Evolutionary conservation across 2,113 vertebrate species (phyloP).

Genomic region (Paradoxurus hermaphroditus): DNA sequence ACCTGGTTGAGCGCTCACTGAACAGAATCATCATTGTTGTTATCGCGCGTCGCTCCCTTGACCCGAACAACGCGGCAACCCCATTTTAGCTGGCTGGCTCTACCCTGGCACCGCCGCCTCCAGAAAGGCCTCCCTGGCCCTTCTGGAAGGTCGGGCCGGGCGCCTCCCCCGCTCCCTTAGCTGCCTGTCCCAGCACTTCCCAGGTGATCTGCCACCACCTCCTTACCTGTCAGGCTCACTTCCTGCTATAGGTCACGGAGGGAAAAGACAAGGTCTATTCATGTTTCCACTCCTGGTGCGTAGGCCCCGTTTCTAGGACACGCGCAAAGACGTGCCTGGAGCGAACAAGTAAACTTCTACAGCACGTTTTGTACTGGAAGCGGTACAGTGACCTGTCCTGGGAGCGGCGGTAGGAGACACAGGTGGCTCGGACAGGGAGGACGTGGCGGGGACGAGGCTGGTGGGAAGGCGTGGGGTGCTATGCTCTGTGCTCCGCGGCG

Average conservation of each 20-base stretch:
- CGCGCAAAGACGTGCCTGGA: neutral
- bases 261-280: neutral
- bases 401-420: constrained; percentile 39
- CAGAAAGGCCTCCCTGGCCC: neutral
- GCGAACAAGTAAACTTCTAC: neutral
- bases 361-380: neutral
- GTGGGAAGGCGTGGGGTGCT: constrained; percentile 34
- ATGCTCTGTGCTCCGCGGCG: constrained; percentile 25
- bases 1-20: neutral
- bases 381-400: constrained; percentile 80
- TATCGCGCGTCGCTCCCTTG: neutral
- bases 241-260: neutral
- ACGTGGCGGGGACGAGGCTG: neutral
- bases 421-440: constrained; percentile 1
- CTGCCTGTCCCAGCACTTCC: neutral
- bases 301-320: neutral
- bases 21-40: neutral
- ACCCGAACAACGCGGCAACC: neutral
- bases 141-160: neutral
- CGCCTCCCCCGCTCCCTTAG: neutral
- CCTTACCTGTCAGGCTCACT: neutral
- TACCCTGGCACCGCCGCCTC: neutral
- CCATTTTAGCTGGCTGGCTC: neutral
- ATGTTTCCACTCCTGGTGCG: neutral
- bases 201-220: neutral